Evolutionary conservation across 1,140 invertebrate genomes (phyloP), one percentile per base, ranked within the genome.

Genomic region (Drosophila subpulchrella): DNA sequence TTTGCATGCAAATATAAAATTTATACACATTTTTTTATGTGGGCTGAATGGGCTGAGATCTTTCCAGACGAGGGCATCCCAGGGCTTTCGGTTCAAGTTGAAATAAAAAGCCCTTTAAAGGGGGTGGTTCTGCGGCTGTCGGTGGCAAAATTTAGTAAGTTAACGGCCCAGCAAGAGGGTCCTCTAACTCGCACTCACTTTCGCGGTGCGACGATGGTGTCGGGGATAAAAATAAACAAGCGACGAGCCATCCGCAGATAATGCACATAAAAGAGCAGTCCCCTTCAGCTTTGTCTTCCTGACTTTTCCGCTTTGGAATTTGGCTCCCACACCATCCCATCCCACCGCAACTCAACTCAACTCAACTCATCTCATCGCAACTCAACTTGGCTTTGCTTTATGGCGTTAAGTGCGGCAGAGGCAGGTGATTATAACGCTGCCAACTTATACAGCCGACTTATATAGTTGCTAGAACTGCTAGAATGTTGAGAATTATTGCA

Each of bases 21-120:
- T 57, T 66, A 65, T 65, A 65, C 39, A 44, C 7, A 10, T 15
- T 20, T 15, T 20, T 11, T 17, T 34, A 34, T 50, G 50, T 20
- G 66, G 51, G n/a, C 67, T 36, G 48, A 36, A 39, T 20, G 24
- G 58, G 11, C 32, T 15, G 32, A 38, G 44, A 30, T 65, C 50
- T 65, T 78, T 78, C 74, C 60, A 73, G 59, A 50, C 58, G 42
- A 74, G 39, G 50, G 59, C 57, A 34, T 46, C 17, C 50, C 56
- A 38, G 41, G 47, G 54, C 62, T 56, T 50, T 61, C 55, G 24
- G 24, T 41, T 57, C 20, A 75, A 65, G 62, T 79, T 59, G 56
- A 79, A 79, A 65, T 88, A 75, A 75, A 84, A 84, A 81, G 60
- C 73, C 68, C 81, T 79, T 67, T 58, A 81, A 85, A 36, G 3